phyloP scores from a whole-genome alignment of 2,888 invertebrate species.

The Acrobasis consociella region DNA sequence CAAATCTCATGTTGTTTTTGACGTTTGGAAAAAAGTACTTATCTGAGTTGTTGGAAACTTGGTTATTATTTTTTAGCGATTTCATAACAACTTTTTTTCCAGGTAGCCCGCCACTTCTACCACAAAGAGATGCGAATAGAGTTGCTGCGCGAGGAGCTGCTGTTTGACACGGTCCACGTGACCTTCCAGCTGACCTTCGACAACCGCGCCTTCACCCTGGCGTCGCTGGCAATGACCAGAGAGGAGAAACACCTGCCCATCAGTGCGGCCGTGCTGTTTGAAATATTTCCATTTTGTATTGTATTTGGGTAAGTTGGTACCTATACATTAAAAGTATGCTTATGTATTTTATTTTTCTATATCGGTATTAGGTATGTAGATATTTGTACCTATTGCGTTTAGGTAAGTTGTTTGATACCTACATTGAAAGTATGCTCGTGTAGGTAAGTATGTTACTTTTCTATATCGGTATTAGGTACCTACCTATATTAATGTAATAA shows the following conservation, averaged over 20 bases:
- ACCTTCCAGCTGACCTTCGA: slow-evolving; percentile 97
- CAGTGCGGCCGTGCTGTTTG: slow-evolving; percentile 94
- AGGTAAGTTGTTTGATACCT: too few species aligned
- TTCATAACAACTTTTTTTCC: slow-evolving; percentile 32
- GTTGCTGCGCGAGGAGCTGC: slow-evolving; percentile 91
- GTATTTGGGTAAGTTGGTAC: slow-evolving; percentile 91
- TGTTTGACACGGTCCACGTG: slow-evolving; percentile 96
- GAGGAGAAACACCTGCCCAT: slow-evolving; percentile 95
- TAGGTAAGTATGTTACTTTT: too few species aligned
- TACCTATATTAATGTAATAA: too few species aligned
- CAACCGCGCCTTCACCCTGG: slow-evolving; percentile 94
- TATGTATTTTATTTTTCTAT: too few species aligned
- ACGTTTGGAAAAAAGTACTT: too few species aligned
- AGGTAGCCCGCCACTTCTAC: slow-evolving; percentile 96
- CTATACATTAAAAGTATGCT: too few species aligned
- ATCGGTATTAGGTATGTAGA: too few species aligned
- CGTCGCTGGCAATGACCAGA: slow-evolving; percentile 91
- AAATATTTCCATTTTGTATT: slow-evolving; percentile 98
- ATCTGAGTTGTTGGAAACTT: too few species aligned
- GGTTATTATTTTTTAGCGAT: not conserved
- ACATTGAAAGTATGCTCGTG: too few species aligned
- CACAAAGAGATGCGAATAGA: slow-evolving; percentile 97
- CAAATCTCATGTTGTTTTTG: too few species aligned
- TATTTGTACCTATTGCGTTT: too few species aligned
- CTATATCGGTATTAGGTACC: too few species aligned